Evolutionary conservation across 2,113 vertebrate genomes (phyloP).

Genomic region (Pyrgilauda ruficollis): DNA sequence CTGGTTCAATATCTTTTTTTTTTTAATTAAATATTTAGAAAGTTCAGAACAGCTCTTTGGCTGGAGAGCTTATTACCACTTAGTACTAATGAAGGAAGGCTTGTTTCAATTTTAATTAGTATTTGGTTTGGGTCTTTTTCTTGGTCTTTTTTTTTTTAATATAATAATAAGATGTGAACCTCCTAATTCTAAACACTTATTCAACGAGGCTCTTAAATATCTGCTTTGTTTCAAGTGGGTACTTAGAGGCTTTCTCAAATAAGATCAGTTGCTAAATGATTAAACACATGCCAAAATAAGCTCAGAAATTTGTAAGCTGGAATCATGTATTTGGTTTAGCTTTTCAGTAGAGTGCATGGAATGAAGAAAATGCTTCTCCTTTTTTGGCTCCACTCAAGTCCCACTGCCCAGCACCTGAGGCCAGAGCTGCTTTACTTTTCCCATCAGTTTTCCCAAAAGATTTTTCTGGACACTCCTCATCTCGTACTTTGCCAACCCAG

Average conservation of each 20-base stretch:
- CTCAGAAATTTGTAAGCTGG: not conserved
- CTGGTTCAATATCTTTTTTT: not conserved
- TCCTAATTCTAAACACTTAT: not conserved
- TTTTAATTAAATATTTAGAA: not conserved
- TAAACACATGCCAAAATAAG: not conserved
- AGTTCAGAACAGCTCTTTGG: not conserved
- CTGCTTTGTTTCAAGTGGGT: not conserved
- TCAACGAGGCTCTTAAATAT: not conserved
- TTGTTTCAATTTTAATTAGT: not conserved
- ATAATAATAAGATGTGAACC: not conserved
- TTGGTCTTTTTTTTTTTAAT: not conserved
- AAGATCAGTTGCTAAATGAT: not conserved
- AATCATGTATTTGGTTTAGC: not conserved
- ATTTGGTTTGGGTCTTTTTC: not conserved
- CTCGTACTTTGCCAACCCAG: not conserved
- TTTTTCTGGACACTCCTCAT: not conserved
- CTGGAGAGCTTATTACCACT: not conserved
- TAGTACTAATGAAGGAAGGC: not conserved
- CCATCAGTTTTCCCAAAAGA: not conserved
- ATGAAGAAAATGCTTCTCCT: not conserved
- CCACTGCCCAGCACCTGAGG: not conserved
- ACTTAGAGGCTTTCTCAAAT: not conserved
- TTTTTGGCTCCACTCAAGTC: not conserved
- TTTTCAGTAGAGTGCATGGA: not conserved
- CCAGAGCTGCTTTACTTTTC: not conserved